Percentiles rank a stretch among this genome's conserved stretches.
phyloP scores from a whole-genome alignment of 2,888 invertebrate species.

The Ypsolopha scabrella region DNA sequence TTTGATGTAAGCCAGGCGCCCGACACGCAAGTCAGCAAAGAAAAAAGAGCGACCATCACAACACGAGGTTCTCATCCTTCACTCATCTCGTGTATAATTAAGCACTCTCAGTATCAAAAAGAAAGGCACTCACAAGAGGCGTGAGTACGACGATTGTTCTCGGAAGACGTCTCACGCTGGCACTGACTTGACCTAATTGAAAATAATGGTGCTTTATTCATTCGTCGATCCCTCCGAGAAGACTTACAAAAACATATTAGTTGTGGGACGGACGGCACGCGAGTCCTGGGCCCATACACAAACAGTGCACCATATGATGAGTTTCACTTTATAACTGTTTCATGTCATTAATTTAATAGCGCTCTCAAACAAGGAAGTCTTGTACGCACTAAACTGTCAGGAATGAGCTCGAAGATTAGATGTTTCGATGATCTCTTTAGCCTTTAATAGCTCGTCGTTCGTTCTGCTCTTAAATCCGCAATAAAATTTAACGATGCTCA shows the following conservation, averaged over 20 bases:
- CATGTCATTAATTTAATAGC: slow-evolving; percentile 47
- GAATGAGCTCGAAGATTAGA: slow-evolving; percentile 11
- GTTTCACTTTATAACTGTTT: slow-evolving; percentile 41
- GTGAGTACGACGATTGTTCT: slow-evolving; percentile 63
- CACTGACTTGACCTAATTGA: slow-evolving; percentile 65
- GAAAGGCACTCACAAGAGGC: slow-evolving; percentile 56
- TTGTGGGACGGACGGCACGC: slow-evolving; percentile 21
- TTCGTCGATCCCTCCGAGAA: slow-evolving; percentile 39
- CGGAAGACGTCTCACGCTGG: slow-evolving; percentile 50
- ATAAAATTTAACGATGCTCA: background rate
- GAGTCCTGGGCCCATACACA: slow-evolving; percentile 9
- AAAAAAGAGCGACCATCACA: slow-evolving; percentile 37
- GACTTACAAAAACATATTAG: slow-evolving; percentile 47
- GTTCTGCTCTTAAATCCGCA: background rate
- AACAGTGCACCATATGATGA: slow-evolving; percentile 18
- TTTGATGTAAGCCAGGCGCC: slow-evolving; percentile 13
- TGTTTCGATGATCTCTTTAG: background rate
- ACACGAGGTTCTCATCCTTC: slow-evolving; percentile 28
- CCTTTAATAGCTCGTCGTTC: background rate
- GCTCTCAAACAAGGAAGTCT: slow-evolving; percentile 34
- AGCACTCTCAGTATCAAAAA: slow-evolving; percentile 50
- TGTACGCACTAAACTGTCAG: slow-evolving; percentile 19
- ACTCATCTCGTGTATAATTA: slow-evolving; percentile 52
- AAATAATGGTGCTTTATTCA: slow-evolving; percentile 64
- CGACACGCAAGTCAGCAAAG: slow-evolving; percentile 15